These are phyloP conservation scores for Fukomys damarensis DNA, from an alignment of 2,113 vertebrate species.

Conservation along the genomic window DNA sequence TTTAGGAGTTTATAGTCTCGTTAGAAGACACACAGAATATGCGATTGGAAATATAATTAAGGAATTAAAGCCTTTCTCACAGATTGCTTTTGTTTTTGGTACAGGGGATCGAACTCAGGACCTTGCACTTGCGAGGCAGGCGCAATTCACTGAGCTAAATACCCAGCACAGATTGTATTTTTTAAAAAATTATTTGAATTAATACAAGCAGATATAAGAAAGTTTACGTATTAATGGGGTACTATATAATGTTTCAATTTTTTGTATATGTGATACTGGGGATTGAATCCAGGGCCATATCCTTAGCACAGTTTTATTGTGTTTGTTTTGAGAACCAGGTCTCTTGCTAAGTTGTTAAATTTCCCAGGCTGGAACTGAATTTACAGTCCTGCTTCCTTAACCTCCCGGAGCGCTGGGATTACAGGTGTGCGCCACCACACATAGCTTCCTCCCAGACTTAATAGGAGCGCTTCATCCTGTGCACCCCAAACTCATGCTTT, in stretches of 20 bases:
- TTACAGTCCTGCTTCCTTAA: neutral
- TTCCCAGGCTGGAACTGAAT: neutral
- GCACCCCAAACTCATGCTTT: neutral
- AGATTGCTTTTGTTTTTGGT: too few species aligned
- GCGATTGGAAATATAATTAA: conserved; percentile 3
- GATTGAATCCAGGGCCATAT: neutral
- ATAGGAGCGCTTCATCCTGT: neutral
- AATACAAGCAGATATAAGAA: too few species aligned
- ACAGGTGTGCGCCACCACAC: neutral
- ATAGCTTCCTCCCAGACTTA: neutral
- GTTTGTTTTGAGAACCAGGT: neutral
- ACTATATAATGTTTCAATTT: neutral
- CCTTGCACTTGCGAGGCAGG: too few species aligned
- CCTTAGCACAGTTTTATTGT: neutral
- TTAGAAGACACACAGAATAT: neutral
- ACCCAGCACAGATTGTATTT: neutral
- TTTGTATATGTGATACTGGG: neutral
- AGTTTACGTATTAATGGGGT: neutral
- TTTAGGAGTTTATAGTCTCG: neutral
- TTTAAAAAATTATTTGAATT: neutral
- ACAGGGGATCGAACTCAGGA: too few species aligned
- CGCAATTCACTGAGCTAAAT: too few species aligned
- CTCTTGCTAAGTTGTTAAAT: neutral
- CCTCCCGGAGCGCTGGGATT: neutral
- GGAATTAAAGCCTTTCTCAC: neutral